phyloP scores from a whole-genome alignment of 2,888 invertebrate genomes.

The Dromius quadrimaculatus region DNA sequence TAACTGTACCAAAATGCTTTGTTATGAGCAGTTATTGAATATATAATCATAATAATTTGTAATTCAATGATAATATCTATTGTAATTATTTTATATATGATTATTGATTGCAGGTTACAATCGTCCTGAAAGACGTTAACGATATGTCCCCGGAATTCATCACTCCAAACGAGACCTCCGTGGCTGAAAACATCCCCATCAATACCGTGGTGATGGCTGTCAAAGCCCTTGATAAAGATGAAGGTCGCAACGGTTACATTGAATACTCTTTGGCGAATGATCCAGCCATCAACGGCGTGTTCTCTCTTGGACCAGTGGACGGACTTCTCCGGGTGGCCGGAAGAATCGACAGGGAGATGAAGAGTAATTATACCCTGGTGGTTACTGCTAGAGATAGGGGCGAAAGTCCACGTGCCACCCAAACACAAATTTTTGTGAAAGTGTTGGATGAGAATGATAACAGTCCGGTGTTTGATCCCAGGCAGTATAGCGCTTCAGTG shows the following conservation, averaged over 20 bases:
- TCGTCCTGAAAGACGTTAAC: constrained; percentile 90
- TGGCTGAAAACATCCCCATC: constrained; percentile 86
- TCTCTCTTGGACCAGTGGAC: constrained; percentile 88
- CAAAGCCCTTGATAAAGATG: constrained; percentile 90
- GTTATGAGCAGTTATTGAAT: no score
- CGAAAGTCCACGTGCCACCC: constrained; percentile 81
- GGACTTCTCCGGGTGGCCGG: constrained; percentile 88
- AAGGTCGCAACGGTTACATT: constrained; percentile 88
- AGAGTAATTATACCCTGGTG: constrained; percentile 79
- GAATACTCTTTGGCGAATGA: constrained; percentile 85
- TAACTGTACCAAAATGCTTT: no score
- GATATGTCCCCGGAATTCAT: constrained; percentile 91
- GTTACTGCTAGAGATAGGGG: constrained; percentile 91
- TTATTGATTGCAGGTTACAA: constrained; percentile 77
- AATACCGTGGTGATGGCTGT: constrained; percentile 91
- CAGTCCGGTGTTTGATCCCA: constrained; percentile 88
- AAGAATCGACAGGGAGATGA: constrained; percentile 86
- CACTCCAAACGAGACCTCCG: constrained; percentile 81
- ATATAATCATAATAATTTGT: no score
- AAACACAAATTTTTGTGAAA: constrained; percentile 77
- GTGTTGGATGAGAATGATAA: constrained; percentile 92
- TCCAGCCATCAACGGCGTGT: constrained; percentile 74
- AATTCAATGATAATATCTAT: background rate
- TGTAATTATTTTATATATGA: background rate
- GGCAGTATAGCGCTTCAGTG: constrained; percentile 89